Percentiles rank a stretch among this genome's conserved stretches.
phyloP scores from a whole-genome alignment of 2,113 vertebrate species.

The Amazona guildingii region DNA sequence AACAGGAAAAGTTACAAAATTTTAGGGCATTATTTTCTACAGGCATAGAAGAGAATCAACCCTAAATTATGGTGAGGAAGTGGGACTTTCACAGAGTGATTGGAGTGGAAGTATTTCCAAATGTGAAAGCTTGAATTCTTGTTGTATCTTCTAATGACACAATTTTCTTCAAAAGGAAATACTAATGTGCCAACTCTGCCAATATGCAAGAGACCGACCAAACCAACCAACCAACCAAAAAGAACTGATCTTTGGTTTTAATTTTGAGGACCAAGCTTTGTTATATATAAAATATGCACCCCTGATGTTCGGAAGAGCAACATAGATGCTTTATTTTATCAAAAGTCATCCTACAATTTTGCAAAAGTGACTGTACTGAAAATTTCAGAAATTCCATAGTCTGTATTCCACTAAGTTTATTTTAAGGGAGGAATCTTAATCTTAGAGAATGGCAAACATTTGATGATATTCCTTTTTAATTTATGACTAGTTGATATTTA shows the following conservation, averaged over 20 bases:
- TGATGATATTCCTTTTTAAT: not conserved
- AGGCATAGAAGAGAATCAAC: not conserved
- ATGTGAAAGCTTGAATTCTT: not conserved
- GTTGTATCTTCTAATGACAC: not conserved
- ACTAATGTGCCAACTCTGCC: accelerated
- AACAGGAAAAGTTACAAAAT: not conserved
- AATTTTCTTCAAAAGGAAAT: not conserved
- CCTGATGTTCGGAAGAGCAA: not conserved
- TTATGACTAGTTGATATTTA: not conserved
- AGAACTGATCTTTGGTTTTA: not conserved
- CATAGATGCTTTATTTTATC: not conserved
- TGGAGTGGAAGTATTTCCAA: not conserved
- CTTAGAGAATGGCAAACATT: not conserved
- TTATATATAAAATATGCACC: not conserved
- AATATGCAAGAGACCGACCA: not conserved
- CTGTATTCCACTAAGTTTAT: not conserved
- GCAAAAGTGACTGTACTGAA: not conserved
- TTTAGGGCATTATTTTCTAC: not conserved
- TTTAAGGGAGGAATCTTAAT: not conserved
- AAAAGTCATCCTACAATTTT: not conserved
- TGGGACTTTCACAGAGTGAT: not conserved
- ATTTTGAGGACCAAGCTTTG: not conserved
- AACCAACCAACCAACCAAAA: not conserved
- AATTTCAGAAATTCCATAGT: not conserved
- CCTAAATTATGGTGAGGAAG: not conserved